Percentiles rank a stretch among this genome's conserved stretches.
These are phyloP conservation scores for Cyclophora punctaria DNA, from an alignment of 2,888 invertebrate species.

Conservation along the genomic window DNA sequence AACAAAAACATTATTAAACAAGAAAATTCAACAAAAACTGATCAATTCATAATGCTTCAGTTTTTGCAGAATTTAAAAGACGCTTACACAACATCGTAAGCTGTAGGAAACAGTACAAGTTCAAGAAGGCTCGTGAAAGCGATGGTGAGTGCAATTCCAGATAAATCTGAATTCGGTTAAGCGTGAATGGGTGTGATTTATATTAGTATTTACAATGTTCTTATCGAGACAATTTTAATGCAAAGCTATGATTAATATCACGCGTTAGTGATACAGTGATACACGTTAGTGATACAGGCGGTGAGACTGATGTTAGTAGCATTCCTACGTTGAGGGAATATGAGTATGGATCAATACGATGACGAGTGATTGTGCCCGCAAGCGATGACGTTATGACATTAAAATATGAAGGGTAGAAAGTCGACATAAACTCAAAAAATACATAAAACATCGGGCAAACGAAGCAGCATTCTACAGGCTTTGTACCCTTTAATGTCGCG, in stretches of 20 bases:
- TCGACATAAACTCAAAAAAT: conserved; percentile 32
- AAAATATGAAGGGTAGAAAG: conserved; percentile 21
- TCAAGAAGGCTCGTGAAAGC: conserved; percentile 5
- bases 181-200: conserved; percentile 9
- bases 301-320: no score
- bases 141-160: no score
- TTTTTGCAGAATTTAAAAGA: conserved; percentile 6
- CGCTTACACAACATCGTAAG: conserved; percentile 13
- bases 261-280: no score
- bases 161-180: conserved; percentile 1
- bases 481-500: conserved; percentile 69
- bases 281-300: no score
- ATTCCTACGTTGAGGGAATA: no score
- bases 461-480: conserved; percentile 65
- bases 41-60: not conserved
- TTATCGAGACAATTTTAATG: no score
- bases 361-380: conserved; percentile 10
- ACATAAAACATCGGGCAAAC: conserved; percentile 56
- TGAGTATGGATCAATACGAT: no score
- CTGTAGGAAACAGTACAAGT: conserved; percentile 4
- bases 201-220: not conserved
- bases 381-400: conserved; percentile 20
- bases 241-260: no score
- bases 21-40: no score
- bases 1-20: conserved; percentile 1